These are phyloP conservation scores for Archips xylosteana DNA, from an alignment of 2,888 invertebrate genomes.

Conservation along the genomic window DNA sequence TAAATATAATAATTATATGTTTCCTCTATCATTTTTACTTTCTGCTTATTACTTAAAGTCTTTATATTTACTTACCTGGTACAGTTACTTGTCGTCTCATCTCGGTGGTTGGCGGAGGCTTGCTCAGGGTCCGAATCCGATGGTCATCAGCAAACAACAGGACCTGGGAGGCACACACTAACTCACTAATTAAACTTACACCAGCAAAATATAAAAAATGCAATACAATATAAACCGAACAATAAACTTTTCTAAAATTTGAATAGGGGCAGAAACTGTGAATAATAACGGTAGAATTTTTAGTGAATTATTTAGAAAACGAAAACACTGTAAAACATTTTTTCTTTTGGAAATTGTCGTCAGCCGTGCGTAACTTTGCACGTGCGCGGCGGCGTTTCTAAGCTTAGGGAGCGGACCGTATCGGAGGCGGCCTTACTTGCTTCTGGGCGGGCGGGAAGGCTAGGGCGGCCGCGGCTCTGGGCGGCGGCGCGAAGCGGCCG, in stretches of 20 bases:
- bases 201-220: conserved; percentile 57
- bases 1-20: too few species aligned
- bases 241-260: conserved; percentile 49
- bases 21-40: too few species aligned
- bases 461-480: conserved; percentile 69
- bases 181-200: conserved; percentile 62
- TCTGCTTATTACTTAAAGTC: too few species aligned
- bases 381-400: conserved; percentile 65
- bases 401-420: conserved; percentile 72
- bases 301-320: conserved; percentile 35
- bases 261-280: conserved; percentile 47
- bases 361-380: conserved; percentile 69
- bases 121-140: conserved; percentile 59
- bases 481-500: conserved; percentile 81
- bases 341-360: conserved; percentile 43
- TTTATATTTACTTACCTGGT: conserved; percentile 66
- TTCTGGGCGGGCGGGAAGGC: conserved; percentile 78
- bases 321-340: conserved; percentile 52
- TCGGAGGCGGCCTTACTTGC: conserved; percentile 73
- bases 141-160: conserved; percentile 68
- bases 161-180: conserved; percentile 70
- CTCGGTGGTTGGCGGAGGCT: conserved; percentile 50
- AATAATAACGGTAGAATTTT: conserved; percentile 2
- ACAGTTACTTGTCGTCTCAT: conserved; percentile 75
- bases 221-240: conserved; percentile 23